Conservation (phyloP, 2,797 vertebrate genomes). For the Sebastes reedi region DNA sequence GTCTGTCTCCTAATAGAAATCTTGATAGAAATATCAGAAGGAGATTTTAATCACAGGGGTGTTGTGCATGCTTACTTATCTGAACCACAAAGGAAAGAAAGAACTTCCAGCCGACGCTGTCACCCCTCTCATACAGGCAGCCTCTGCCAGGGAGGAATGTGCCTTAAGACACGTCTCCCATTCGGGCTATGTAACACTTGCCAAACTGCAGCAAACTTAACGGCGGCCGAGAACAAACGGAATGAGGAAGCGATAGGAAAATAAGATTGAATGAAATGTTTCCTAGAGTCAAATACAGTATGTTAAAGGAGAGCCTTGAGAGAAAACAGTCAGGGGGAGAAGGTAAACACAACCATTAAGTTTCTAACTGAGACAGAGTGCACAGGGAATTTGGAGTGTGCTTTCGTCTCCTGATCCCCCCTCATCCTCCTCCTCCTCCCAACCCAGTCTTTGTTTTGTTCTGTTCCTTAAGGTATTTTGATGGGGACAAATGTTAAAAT, state of each 20-base stretch:
- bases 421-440: not conserved
- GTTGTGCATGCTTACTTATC: slow-evolving; percentile 92
- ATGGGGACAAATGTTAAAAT: slow-evolving; percentile 61
- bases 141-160: slow-evolving; percentile 92
- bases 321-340: slow-evolving; percentile 75
- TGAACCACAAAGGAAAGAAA: slow-evolving; percentile 90
- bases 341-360: slow-evolving; percentile 81
- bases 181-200: slow-evolving; percentile 87
- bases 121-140: slow-evolving; percentile 87
- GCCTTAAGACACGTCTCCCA: slow-evolving; percentile 95
- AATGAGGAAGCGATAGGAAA: slow-evolving; percentile 89
- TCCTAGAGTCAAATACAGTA: slow-evolving; percentile 89
- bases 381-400: slow-evolving; percentile 59
- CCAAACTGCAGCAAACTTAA: slow-evolving; percentile 93
- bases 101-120: slow-evolving; percentile 91
- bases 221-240: slow-evolving; percentile 92
- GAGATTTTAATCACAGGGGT: slow-evolving; percentile 97
- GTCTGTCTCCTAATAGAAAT: slow-evolving; percentile 91
- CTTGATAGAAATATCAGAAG: slow-evolving; percentile 96
- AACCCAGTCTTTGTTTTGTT: slow-evolving; percentile 66
- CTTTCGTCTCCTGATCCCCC: slow-evolving; percentile 46
- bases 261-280: slow-evolving; percentile 89
- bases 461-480: slow-evolving; percentile 55
- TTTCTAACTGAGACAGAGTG: slow-evolving; percentile 71
- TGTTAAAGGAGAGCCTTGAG: slow-evolving; percentile 86